Percentiles rank a stretch among this genome's conserved stretches.
These are phyloP conservation scores for Acrossocheilus fasciatus DNA, from an alignment of 2,797 vertebrate species.

Conservation along the genomic window DNA sequence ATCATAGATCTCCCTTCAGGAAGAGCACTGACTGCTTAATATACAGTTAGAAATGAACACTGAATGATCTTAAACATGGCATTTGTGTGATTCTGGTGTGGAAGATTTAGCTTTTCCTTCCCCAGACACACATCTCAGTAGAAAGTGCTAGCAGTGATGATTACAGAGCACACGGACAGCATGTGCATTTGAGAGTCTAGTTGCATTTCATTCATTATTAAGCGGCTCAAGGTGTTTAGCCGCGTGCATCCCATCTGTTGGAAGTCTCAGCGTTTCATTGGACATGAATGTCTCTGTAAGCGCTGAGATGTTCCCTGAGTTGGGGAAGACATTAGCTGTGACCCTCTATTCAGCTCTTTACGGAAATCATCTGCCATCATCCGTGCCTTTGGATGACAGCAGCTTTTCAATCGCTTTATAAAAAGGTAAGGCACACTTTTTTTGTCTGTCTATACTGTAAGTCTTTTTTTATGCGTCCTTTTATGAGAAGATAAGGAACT, in stretches of 20 bases:
- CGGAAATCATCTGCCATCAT: background rate
- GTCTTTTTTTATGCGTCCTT: background rate
- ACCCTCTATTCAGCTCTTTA: background rate
- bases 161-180: background rate
- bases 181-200: conserved; percentile 34
- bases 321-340: background rate
- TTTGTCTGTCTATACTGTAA: background rate
- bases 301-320: conserved; percentile 4
- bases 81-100: background rate
- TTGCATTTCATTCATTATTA: conserved; percentile 76
- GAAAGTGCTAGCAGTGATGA: background rate
- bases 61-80: background rate
- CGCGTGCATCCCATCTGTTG: conserved; percentile 12
- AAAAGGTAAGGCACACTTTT: background rate
- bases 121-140: background rate
- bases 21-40: background rate
- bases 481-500: background rate
- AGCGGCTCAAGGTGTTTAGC: conserved; percentile 61
- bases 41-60: background rate
- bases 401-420: background rate
- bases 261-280: background rate
- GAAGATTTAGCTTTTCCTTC: background rate
- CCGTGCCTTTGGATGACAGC: background rate
- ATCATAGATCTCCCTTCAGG: background rate
- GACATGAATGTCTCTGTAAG: background rate